These are phyloP conservation scores for Acronicta alni DNA, from an alignment of 2,888 invertebrate genomes.

Conservation along the genomic window DNA sequence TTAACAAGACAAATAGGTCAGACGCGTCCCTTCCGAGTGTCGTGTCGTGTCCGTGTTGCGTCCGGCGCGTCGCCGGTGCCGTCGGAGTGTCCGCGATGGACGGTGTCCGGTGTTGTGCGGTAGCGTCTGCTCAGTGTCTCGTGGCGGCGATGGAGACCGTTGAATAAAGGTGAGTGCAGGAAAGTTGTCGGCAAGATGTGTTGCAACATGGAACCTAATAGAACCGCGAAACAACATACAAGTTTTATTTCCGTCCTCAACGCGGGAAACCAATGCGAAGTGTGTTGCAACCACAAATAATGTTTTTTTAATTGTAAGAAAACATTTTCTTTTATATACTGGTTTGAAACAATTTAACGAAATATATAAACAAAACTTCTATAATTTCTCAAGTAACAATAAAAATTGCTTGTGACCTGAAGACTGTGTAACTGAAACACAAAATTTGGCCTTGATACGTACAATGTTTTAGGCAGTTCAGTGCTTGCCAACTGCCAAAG, in stretches of 20 bases:
- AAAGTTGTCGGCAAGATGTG: background rate
- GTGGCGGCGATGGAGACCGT: slow-evolving; percentile 42
- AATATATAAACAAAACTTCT: too few species aligned
- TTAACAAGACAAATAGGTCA: slow-evolving; percentile 80
- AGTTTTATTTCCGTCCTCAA: background rate
- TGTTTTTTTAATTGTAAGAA: too few species aligned
- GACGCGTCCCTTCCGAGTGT: slow-evolving; percentile 73
- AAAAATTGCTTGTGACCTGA: too few species aligned
- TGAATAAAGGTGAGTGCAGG: slow-evolving; percentile 54
- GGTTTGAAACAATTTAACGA: too few species aligned
- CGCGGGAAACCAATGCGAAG: too few species aligned
- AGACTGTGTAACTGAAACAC: too few species aligned
- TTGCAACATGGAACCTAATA: background rate
- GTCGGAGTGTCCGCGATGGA: slow-evolving; percentile 56
- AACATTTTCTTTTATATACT: too few species aligned
- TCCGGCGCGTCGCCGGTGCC: slow-evolving; percentile 57
- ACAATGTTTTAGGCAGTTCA: too few species aligned
- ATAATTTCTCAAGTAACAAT: too few species aligned
- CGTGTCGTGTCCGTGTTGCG: slow-evolving; percentile 59
- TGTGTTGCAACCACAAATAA: too few species aligned
- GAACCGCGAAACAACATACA: background rate
- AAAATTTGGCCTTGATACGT: too few species aligned
- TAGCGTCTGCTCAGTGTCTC: slow-evolving; percentile 39
- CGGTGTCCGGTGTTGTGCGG: slow-evolving; percentile 52
- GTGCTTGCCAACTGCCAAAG: too few species aligned